Percentiles rank a stretch among this genome's conserved stretches.
Conservation (phyloP, 2,797 vertebrate species). For the Scarus forsteni region DNA sequence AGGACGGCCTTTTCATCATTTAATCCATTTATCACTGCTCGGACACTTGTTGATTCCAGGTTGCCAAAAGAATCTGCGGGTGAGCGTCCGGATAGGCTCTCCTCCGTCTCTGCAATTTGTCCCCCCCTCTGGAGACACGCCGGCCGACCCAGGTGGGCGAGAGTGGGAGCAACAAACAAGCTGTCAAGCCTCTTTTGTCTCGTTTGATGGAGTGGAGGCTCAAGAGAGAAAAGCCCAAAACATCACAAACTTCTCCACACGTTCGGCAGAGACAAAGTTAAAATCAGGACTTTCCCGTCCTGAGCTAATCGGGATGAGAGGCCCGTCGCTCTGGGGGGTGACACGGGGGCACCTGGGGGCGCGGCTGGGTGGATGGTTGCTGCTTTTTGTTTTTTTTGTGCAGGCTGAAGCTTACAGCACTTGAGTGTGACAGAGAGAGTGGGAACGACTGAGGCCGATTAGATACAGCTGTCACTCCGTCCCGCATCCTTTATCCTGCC, state of each 20-base stretch:
- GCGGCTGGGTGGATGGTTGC: constrained; percentile 66
- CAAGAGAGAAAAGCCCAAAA: constrained; percentile 24
- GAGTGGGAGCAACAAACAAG: constrained; percentile 55
- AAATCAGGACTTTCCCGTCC: constrained; percentile 54
- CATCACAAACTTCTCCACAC: constrained; percentile 42
- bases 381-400: constrained; percentile 78
- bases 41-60: constrained; percentile 52
- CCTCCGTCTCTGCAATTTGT: constrained; percentile 58
- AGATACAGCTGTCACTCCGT: constrained; percentile 84
- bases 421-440: constrained; percentile 80
- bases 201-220: constrained; percentile 63
- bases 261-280: constrained; percentile 61
- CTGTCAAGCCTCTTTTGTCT: constrained; percentile 69
- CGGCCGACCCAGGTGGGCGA: constrained; percentile 66
- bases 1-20: constrained; percentile 57
- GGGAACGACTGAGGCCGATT: constrained; percentile 80
- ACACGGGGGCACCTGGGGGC: constrained; percentile 62
- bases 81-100: constrained; percentile 56
- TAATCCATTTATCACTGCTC: constrained; percentile 60
- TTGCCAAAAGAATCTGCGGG: constrained; percentile 36
- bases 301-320: constrained; percentile 72
- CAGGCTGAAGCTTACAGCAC: constrained; percentile 76
- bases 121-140: constrained; percentile 44
- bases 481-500: constrained; percentile 60
- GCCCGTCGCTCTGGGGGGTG: constrained; percentile 59